Base-by-base conservation (phyloP, 2,888 invertebrate species). In the Catocala nupta region DNA sequence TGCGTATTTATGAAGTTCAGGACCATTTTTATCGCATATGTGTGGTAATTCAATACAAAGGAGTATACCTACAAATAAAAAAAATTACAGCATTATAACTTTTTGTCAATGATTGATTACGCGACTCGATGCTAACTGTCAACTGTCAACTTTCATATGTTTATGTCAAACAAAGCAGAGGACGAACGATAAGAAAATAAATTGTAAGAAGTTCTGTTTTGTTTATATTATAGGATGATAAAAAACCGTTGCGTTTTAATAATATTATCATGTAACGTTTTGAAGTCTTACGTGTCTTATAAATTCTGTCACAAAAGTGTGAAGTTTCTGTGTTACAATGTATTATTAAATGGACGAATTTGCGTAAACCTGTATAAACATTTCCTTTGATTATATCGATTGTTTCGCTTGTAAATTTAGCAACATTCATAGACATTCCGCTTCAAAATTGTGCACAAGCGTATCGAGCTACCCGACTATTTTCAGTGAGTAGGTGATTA, bases 341-440 rank as follows among this genome's bases (percentile, higher is more conserved):
- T 50, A 16, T 12, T n/a, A 59, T 39, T 52, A 59, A 39, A 59
- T 36, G 60, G 61, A 63, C 56, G 62, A 68, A 62, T 66, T 65
- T 73, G 67, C 62, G 65, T 76, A 76, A 74, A 80, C 78, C 81
- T 87, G 87, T 84, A 82, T 83, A 88, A 88, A 88, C 81, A 83
- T 82, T 82, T 82, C 81, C 78, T 78, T 73, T 71, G 80, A 78
- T 45, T 82, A 83, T 81, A 84, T 85, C 79, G 79, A 84, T 83
- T 81, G 85, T 84, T 83, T 81, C 81, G 77, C 75, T 80, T 78
- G 77, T 81, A 85, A 80, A 84, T 78, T 74, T 75, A 75, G 80
- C 65, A 54, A 57, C 56, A 65, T 66, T 63, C 72, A 75, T 71
- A 75, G 78, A 71, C 70, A 78, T 78, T 75, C 60, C 59, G 72